phyloP scores from a whole-genome alignment of 2,113 vertebrate genomes.

The Pelusios castaneus region DNA sequence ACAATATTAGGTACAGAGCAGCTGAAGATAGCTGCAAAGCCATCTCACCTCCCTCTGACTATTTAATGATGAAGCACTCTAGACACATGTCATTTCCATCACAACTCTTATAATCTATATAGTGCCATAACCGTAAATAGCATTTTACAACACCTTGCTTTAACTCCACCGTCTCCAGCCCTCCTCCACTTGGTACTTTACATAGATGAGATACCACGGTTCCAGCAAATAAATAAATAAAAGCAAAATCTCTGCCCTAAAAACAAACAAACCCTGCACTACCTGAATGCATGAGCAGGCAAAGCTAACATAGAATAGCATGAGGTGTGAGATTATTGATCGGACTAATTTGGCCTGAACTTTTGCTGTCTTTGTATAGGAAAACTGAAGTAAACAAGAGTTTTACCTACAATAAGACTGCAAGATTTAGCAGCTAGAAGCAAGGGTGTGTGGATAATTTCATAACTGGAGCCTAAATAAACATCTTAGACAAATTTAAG shows the following conservation, averaged over 20 bases:
- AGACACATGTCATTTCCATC: neutral
- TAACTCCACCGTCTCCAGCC: neutral
- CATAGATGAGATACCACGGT: neutral
- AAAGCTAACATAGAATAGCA: neutral
- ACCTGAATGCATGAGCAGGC: neutral
- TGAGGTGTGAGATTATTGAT: neutral
- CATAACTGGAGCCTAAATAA: neutral
- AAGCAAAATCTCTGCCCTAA: neutral
- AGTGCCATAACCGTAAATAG: neutral
- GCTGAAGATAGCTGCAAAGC: neutral
- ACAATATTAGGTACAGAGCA: neutral
- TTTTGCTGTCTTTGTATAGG: neutral
- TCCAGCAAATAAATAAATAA: too few species aligned
- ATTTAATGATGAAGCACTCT: neutral
- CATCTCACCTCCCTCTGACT: neutral
- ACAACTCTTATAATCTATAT: neutral
- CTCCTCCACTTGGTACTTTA: neutral
- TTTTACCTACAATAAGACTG: neutral
- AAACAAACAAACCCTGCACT: neutral
- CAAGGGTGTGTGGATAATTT: neutral
- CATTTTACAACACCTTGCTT: neutral
- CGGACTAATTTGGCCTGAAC: neutral
- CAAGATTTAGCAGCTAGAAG: neutral
- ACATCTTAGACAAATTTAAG: neutral
- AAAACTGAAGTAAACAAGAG: neutral